Evolutionary conservation across 2,113 vertebrate species (phyloP), one percentile per base, ranked within the genome.

Genomic region (Centropus unirufus): DNA sequence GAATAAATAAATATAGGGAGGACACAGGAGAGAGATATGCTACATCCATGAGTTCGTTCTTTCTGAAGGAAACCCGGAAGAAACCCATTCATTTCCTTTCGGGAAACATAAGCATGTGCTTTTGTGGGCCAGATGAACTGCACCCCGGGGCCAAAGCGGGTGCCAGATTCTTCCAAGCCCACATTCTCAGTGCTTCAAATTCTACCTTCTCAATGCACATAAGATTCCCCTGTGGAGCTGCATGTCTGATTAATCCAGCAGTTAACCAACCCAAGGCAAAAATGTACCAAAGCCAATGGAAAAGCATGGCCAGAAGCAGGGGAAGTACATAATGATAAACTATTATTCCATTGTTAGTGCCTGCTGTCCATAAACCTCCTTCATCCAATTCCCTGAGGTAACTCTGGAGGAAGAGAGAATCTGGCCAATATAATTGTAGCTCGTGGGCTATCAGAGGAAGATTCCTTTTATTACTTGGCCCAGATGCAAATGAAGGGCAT

Each of bases 51-150:
- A 72, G 6, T 21, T 10, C 82, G 51, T 82, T 54, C 12, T 63
- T 90, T 85, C 57, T 88, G 57, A 55, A 79, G 34, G 30, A 44
- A 68, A 55, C 19, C 24, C 16, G 18, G 77, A 44, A 7, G 23
- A 58, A n/a, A 27, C 24, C 54, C 78, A 39, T 64, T 44, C 6
- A 8, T 6, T 62, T 82, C 19, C 24, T 54, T 83, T 49, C 14
- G n/a, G 40, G 36, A 82, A 44, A 30, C 0, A 0, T 12, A 58
- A 39, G 7, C 0, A 0, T 27, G 18, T 49, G 30, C 11, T 67
- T 83, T 67, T 67, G 19, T 72, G 40, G 42, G 6, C 18, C 23
- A 23, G 24, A 39, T 58, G 12, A 84, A 84, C 9, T 39, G 24
- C 4, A 9, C 16, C n/a, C 3, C 0, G 1, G 7, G 27, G 11